Evolutionary conservation across 2,888 invertebrate genomes (phyloP).

Genomic region (Podabrus alpinus): DNA sequence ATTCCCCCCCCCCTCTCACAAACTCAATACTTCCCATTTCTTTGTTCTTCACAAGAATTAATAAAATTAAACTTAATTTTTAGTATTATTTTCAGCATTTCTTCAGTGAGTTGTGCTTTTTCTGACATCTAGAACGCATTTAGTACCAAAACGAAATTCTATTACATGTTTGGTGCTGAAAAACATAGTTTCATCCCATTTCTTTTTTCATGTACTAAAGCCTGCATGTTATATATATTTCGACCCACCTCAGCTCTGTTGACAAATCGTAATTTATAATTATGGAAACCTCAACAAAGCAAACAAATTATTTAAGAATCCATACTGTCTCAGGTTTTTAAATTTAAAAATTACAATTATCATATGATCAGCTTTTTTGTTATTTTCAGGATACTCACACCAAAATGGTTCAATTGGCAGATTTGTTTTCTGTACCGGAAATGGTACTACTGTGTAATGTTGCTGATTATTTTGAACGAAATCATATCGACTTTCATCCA

Average conservation of each 20-base stretch:
- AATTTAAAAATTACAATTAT: neutral
- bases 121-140: too few species aligned
- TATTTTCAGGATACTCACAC: slow-evolving; percentile 61
- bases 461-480: slow-evolving; percentile 87
- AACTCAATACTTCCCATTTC: neutral
- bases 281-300: too few species aligned
- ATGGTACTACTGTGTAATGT: slow-evolving; percentile 93
- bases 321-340: neutral
- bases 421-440: slow-evolving; percentile 95
- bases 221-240: too few species aligned
- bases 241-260: too few species aligned
- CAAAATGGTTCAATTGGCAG: slow-evolving; percentile 93
- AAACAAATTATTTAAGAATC: too few species aligned
- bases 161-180: too few species aligned
- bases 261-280: too few species aligned
- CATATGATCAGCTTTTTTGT: neutral
- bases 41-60: neutral
- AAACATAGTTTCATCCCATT: too few species aligned
- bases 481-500: slow-evolving; percentile 92
- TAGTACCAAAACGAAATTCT: too few species aligned
- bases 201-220: too few species aligned
- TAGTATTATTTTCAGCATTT: too few species aligned
- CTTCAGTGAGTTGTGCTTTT: too few species aligned
- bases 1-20: neutral
- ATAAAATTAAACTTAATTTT: neutral